Percentiles rank a stretch among this genome's conserved stretches.
These are phyloP conservation scores for Engraulis encrasicolus DNA, from an alignment of 2,113 vertebrate genomes.

Conservation along the genomic window DNA sequence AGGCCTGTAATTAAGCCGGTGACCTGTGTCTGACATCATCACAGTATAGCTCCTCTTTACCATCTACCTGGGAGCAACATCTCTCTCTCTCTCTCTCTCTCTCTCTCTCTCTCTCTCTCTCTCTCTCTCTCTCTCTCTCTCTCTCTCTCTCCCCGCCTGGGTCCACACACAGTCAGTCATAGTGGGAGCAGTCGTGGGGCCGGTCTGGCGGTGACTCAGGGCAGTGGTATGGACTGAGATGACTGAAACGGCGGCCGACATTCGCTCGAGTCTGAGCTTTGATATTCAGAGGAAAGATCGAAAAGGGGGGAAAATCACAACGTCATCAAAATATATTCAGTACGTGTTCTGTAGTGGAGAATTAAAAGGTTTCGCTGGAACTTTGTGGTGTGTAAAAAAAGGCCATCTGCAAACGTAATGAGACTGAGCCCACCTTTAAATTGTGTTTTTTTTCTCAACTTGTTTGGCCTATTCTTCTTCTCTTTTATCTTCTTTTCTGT, in stretches of 20 bases:
- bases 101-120: background rate
- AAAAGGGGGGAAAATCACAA: background rate
- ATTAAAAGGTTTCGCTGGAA: too few species aligned
- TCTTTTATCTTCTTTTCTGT: too few species aligned
- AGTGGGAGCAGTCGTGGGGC: constrained; percentile 28
- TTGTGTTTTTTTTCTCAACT: too few species aligned
- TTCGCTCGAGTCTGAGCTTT: background rate
- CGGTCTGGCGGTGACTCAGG: constrained; percentile 38
- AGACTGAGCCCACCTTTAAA: too few species aligned
- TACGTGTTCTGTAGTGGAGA: too few species aligned
- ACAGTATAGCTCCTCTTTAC: constrained; percentile 24
- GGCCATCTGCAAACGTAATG: too few species aligned
- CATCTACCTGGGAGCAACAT: constrained; percentile 36
- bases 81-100: background rate
- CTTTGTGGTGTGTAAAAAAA: too few species aligned
- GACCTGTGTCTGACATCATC: constrained; percentile 40
- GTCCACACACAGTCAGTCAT: constrained; percentile 29
- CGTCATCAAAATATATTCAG: background rate
- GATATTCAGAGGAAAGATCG: background rate
- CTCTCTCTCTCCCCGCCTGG: background rate
- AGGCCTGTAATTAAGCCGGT: constrained; percentile 49
- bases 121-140: background rate
- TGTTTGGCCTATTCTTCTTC: too few species aligned
- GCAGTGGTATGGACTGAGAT: constrained; percentile 44
- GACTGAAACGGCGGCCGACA: constrained; percentile 46